phyloP scores from a whole-genome alignment of 92 coral and sea anemone genomes.

The Zoanthus sociatus region DNA sequence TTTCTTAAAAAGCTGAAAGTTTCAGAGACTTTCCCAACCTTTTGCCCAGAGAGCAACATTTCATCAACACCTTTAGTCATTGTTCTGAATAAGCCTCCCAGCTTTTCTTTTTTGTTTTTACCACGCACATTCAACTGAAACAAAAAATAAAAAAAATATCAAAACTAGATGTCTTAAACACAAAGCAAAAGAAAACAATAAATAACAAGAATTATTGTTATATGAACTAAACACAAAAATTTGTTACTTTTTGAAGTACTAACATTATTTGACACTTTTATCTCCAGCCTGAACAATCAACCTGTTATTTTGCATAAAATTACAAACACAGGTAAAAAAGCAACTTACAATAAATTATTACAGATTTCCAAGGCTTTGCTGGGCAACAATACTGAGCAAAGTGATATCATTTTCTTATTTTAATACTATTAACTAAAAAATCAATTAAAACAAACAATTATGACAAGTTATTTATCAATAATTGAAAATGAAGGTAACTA shows the following conservation, averaged over 20 bases:
- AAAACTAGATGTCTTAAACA: background rate
- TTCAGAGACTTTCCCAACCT: slow-evolving; percentile 54
- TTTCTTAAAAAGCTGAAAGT: background rate
- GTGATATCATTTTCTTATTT: too few species aligned
- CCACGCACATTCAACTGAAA: slow-evolving; percentile 94
- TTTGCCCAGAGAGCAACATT: slow-evolving; percentile 89
- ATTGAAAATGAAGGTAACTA: too few species aligned
- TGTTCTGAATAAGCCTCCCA: slow-evolving; percentile 94
- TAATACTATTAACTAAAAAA: too few species aligned
- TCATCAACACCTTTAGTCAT: slow-evolving; percentile 98
- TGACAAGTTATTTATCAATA: too few species aligned
- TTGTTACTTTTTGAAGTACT: background rate
- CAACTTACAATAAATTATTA: background rate
- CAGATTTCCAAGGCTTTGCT: too few species aligned
- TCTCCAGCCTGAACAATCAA: slow-evolving; percentile 9
- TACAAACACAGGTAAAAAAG: background rate
- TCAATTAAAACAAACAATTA: too few species aligned
- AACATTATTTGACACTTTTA: background rate
- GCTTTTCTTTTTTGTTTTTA: slow-evolving; percentile 94
- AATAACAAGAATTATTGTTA: too few species aligned
- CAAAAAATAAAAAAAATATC: background rate
- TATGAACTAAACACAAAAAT: too few species aligned
- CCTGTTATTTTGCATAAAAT: slow-evolving; percentile 4
- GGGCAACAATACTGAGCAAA: too few species aligned
- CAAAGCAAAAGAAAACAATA: background rate